phyloP scores from a whole-genome alignment of 2,797 vertebrate species.

The Adrianichthys oophorus region DNA sequence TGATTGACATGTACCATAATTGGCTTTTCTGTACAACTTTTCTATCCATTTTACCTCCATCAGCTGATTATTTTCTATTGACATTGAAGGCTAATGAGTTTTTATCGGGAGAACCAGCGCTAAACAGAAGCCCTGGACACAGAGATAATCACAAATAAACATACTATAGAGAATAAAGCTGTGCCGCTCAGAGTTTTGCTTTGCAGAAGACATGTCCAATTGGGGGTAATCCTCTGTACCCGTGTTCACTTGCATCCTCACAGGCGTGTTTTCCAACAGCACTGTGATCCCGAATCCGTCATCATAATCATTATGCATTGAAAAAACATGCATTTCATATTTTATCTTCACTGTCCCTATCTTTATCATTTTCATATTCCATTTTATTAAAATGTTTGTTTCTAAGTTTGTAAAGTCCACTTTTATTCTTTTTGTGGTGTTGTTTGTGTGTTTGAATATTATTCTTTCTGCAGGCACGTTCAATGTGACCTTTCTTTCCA shows the following conservation, averaged over 20 bases:
- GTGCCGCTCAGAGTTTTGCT: too few relatives aligned
- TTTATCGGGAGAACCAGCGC: too few relatives aligned
- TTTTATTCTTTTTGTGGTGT: too few relatives aligned
- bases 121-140: too few relatives aligned
- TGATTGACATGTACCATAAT: too few relatives aligned
- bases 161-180: too few relatives aligned
- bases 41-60: too few relatives aligned
- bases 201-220: too few relatives aligned
- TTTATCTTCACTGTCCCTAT: background rate
- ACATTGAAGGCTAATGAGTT: too few relatives aligned
- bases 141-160: too few relatives aligned
- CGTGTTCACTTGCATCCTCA: conserved; percentile 23
- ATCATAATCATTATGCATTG: background rate
- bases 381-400: background rate
- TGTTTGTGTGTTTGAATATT: background rate
- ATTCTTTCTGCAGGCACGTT: background rate
- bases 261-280: conserved; percentile 5
- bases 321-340: background rate
- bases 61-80: too few relatives aligned
- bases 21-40: too few relatives aligned
- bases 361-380: background rate
- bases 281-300: conserved; percentile 4
- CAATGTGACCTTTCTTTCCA: conserved; percentile 18
- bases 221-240: background rate
- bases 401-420: background rate